A percentile compares a stretch with the other conserved stretches of the same genome.
phyloP scores from a whole-genome alignment of 92 coral and sea anemone genomes.

The Heliopora coerulea region DNA sequence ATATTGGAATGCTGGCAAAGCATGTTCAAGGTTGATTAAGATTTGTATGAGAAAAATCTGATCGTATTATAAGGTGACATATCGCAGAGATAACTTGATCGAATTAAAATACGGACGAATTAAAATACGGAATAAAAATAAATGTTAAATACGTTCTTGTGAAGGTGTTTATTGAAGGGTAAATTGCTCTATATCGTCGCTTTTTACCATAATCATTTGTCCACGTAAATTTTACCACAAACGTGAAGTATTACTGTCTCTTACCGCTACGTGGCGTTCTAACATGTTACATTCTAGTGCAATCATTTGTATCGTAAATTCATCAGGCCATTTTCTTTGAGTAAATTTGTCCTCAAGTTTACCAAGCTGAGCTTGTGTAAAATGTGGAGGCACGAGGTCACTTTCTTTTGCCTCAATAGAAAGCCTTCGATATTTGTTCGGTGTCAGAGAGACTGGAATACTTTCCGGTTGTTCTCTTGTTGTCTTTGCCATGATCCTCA shows the following conservation, averaged over 20 bases:
- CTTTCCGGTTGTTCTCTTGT: not conserved
- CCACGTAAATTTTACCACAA: too few species aligned
- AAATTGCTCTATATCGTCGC: too few species aligned
- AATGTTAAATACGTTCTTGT: too few species aligned
- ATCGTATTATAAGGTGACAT: too few species aligned
- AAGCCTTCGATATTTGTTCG: slow-evolving; percentile 30
- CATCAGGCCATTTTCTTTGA: slow-evolving; percentile 84
- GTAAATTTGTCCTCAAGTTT: slow-evolving; percentile 73
- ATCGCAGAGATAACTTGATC: too few species aligned
- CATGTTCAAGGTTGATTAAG: too few species aligned
- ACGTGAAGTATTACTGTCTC: slow-evolving; percentile 12
- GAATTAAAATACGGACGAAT: too few species aligned
- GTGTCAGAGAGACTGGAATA: slow-evolving; percentile 2
- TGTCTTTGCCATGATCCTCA: slow-evolving; percentile 7
- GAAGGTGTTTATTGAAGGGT: too few species aligned
- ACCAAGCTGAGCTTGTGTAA: slow-evolving; percentile 71
- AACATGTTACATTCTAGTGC: slow-evolving; percentile 78
- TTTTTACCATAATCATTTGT: too few species aligned
- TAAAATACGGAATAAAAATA: too few species aligned
- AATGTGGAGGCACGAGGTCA: slow-evolving; percentile 64
- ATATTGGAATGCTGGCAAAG: too few species aligned
- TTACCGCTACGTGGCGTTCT: slow-evolving; percentile 67
- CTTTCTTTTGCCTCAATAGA: slow-evolving; percentile 35
- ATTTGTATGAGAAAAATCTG: too few species aligned
- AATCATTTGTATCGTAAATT: slow-evolving; percentile 59